Base-by-base conservation (phyloP, 2,888 invertebrate genomes). In the Bruchidius siliquastri region DNA sequence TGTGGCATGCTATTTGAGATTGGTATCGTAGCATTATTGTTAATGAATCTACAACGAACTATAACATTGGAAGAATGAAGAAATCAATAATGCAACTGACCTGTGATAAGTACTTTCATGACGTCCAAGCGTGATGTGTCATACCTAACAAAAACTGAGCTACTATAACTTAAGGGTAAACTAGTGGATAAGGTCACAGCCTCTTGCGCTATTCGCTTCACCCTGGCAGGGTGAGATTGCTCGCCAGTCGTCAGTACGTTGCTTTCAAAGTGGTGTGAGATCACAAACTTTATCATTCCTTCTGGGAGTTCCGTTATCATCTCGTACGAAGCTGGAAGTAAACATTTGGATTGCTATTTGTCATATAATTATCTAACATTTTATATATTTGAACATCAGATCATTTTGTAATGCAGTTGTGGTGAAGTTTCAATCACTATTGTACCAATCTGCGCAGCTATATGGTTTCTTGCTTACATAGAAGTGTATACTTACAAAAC, bases 71-170 rank as follows among this genome's bases (percentile, higher is more conserved):
- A n/a, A n/a, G n/a, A n/a, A n/a, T n/a, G n/a, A n/a, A n/a, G n/a
- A n/a, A n/a, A n/a, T n/a, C n/a, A n/a, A 26, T 26, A 4, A 26
- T 26, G 8, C 26, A 13, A 49, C 72, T 73, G 67, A 76, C 96
- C 95, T 71, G 78, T 80, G 85, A 97, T 97, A 78, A 97, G 88
- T 75, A 97, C 95, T 90, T 98, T 98, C 97, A 98, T 98, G 78
- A 97, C 92, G 86, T 98, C 97, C 79, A 98, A 90, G 76, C 97
- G 90, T 86, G 97, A 97, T 76, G 96, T 93, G 88, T 97, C 97
- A 87, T 96, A 96, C 80, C 98, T 91, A 78, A 98, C 97, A 90
- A 98, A 98, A 77, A 98, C 97, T 78, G 96, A 95, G 85, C 96
- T 96, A 86, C 95, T 96, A 87, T 94, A 95, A 71, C 96, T 96